Evolutionary conservation across 2,797 vertebrate genomes (phyloP).

Genomic region (Microctenopoma steveboyesi): DNA sequence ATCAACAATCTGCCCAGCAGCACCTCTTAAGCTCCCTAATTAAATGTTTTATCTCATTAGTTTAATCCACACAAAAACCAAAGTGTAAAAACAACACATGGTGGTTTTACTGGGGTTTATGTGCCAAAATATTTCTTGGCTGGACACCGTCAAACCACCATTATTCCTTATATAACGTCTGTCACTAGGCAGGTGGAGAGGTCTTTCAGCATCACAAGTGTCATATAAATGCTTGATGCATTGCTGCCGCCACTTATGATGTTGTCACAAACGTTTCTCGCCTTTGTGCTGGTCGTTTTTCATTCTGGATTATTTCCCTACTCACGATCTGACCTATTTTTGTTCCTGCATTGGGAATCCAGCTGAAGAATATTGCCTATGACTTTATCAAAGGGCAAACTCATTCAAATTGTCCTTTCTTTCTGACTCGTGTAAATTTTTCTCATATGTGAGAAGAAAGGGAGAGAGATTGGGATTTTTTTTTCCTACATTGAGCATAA

Average conservation of each 20-base stretch:
- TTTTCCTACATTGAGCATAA: conserved; percentile 18
- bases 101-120: background rate
- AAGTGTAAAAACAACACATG: background rate
- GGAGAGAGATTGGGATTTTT: conserved; percentile 9
- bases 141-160: background rate
- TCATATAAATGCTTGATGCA: background rate
- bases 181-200: no score
- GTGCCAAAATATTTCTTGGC: background rate
- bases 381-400: conserved; percentile 62
- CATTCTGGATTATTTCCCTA: conserved; percentile 29
- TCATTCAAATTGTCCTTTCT: conserved; percentile 58
- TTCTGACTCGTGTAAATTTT: conserved; percentile 27
- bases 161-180: no score
- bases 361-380: conserved; percentile 40
- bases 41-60: background rate
- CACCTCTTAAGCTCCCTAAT: background rate
- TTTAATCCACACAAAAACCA: background rate
- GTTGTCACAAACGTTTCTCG: conserved; percentile 7
- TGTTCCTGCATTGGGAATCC: conserved; percentile 37
- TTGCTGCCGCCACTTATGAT: background rate
- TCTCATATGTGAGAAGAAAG: background rate
- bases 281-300: conserved; percentile 13
- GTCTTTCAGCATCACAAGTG: no score
- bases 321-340: conserved; percentile 45
- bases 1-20: background rate